Evolutionary conservation across 1,140 invertebrate species (phyloP).

Genomic region (Platorchestia sp.): DNA sequence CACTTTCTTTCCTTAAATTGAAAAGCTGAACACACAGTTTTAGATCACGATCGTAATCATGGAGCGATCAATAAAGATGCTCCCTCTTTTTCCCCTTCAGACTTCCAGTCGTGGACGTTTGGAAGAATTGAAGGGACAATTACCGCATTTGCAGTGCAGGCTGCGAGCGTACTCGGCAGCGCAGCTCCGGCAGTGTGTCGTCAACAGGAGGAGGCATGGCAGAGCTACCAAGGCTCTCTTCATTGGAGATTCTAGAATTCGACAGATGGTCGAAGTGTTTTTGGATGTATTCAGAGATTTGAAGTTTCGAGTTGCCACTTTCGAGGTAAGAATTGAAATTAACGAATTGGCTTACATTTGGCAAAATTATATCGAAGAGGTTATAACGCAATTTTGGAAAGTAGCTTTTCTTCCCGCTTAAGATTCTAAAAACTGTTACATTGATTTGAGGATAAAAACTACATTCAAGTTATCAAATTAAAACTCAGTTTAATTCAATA

Average conservation of each 20-base stretch:
- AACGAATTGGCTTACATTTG: neutral
- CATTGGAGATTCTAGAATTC: conserved; percentile 62
- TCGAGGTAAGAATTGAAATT: conserved; percentile 55
- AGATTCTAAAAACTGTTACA: neutral
- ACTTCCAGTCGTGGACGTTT: conserved; percentile 46
- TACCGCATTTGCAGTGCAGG: conserved; percentile 59
- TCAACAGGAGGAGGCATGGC: conserved; percentile 5
- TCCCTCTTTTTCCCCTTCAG: too few species aligned
- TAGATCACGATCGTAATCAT: too few species aligned
- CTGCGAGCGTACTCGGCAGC: conserved; percentile 47
- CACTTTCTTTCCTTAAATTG: too few species aligned
- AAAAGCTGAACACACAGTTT: too few species aligned
- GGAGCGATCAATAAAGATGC: too few species aligned
- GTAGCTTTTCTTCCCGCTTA: neutral
- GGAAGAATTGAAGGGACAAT: conserved; percentile 49
- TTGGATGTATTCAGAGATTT: conserved; percentile 61
- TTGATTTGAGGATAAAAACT: neutral
- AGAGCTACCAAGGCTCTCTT: conserved; percentile 53
- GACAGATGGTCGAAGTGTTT: conserved; percentile 60
- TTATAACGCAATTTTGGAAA: too few species aligned
- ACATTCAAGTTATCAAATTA: neutral
- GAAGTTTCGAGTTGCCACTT: conserved; percentile 56
- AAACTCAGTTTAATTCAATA: neutral
- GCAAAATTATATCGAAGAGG: neutral
- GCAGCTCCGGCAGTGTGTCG: conserved; percentile 56